Conservation (phyloP, 1,140 invertebrate species). For the Chironomus tepperi region DNA sequence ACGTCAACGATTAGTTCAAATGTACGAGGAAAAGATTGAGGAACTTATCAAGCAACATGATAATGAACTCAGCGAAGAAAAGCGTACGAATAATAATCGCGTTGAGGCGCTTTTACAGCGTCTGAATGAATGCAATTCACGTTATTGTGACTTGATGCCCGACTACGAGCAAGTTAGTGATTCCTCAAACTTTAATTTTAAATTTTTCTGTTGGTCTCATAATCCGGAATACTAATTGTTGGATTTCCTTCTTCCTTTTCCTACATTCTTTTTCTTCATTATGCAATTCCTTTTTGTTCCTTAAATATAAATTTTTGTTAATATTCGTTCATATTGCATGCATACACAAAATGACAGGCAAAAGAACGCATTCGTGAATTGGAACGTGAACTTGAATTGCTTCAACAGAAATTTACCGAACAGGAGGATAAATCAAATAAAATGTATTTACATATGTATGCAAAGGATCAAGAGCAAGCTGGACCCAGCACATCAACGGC, state of each 20-base stretch:
- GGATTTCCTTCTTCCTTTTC: not conserved
- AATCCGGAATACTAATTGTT: not conserved
- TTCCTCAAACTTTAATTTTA: slow-evolving; percentile 1
- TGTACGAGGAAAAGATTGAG: slow-evolving; percentile 63
- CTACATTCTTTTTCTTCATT: not conserved
- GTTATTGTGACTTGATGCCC: slow-evolving; percentile 59
- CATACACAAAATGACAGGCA: slow-evolving; percentile 37
- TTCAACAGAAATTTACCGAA: slow-evolving; percentile 54
- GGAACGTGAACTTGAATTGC: slow-evolving; percentile 57
- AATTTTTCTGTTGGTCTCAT: slow-evolving; percentile 17
- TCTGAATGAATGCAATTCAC: slow-evolving; percentile 65
- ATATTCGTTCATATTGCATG: no score
- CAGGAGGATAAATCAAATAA: slow-evolving; percentile 66
- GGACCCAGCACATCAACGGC: slow-evolving; percentile 33
- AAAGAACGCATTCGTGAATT: slow-evolving; percentile 56
- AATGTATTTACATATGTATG: slow-evolving; percentile 74
- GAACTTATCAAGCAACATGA: slow-evolving; percentile 60
- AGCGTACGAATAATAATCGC: slow-evolving; percentile 69
- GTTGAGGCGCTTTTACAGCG: slow-evolving; percentile 66
- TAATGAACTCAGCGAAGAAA: slow-evolving; percentile 58
- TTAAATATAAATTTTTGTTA: no score
- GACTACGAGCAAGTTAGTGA: slow-evolving; percentile 46
- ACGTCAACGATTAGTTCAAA: slow-evolving; percentile 53
- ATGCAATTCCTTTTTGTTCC: no score
- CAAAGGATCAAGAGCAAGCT: slow-evolving; percentile 68